Evolutionary conservation across 2,113 vertebrate genomes (phyloP).

Genomic region (Myrmecophaga tridactyla): DNA sequence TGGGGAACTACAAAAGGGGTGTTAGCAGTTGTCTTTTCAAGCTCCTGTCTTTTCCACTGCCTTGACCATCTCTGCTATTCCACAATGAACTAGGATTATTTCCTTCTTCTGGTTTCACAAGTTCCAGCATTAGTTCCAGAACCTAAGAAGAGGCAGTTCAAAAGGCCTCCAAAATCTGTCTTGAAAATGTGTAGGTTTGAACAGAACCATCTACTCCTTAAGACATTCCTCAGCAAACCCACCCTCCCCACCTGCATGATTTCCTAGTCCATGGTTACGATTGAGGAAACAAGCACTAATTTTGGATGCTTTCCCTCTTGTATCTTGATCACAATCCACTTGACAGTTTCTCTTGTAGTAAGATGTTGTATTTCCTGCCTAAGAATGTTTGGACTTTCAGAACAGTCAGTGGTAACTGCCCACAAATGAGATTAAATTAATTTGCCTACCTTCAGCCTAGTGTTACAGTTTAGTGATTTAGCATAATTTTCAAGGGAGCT

Average conservation of each 20-base stretch:
- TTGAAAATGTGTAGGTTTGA: not conserved
- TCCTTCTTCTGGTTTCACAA: slow-evolving; percentile 14
- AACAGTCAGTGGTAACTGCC: not conserved
- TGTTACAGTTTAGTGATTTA: not conserved
- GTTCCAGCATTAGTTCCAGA: slow-evolving; percentile 26
- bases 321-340: not conserved
- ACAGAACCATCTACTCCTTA: not conserved
- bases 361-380: not conserved
- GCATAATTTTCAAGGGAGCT: slow-evolving; percentile 3
- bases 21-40: slow-evolving; percentile 57
- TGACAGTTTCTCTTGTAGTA: not conserved
- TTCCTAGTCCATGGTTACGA: not conserved
- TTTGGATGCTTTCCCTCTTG: not conserved
- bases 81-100: not conserved
- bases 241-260: not conserved
- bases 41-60: slow-evolving; percentile 30
- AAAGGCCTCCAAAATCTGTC: not conserved
- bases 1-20: slow-evolving; percentile 36
- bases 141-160: slow-evolving; percentile 28
- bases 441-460: not conserved
- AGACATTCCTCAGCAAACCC: not conserved
- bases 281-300: not conserved
- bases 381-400: not conserved
- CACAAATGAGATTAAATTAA: not conserved
- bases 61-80: not conserved